Conservation (phyloP, 2,888 invertebrate genomes). For the Salpingus planirostris region DNA sequence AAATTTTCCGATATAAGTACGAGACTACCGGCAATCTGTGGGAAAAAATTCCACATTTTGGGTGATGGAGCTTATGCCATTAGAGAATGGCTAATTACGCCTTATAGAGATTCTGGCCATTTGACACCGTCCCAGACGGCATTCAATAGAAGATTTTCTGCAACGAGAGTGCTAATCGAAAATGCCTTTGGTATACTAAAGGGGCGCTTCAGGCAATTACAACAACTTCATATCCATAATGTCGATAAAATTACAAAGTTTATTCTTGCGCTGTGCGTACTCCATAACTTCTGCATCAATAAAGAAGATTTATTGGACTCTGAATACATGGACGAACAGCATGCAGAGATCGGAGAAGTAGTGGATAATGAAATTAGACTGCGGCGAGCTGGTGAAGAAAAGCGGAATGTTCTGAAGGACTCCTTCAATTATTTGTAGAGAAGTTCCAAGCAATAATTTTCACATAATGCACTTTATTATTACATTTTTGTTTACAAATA, state of each 20-base stretch:
- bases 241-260: conserved; percentile 18
- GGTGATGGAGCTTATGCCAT: conserved; percentile 26
- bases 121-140: conserved; percentile 19
- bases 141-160: conserved; percentile 24
- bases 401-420: background rate
- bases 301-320: conserved; percentile 11
- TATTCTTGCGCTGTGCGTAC: conserved; percentile 20
- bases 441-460: too few relatives aligned
- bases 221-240: conserved; percentile 8
- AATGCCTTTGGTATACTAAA: conserved; percentile 29
- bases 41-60: conserved; percentile 20
- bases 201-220: conserved; percentile 18
- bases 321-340: background rate
- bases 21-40: conserved; percentile 15
- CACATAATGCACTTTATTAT: too few relatives aligned
- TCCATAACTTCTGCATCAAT: conserved; percentile 24
- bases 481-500: too few relatives aligned
- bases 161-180: conserved; percentile 26
- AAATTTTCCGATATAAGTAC: conserved; percentile 18
- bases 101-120: conserved; percentile 24
- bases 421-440: too few relatives aligned
- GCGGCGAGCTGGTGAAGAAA: background rate
- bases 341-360: background rate
- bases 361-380: background rate
- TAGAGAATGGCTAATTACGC: conserved; percentile 20